phyloP scores from a whole-genome alignment of 2,113 vertebrate genomes.

The Varanus salvator region DNA sequence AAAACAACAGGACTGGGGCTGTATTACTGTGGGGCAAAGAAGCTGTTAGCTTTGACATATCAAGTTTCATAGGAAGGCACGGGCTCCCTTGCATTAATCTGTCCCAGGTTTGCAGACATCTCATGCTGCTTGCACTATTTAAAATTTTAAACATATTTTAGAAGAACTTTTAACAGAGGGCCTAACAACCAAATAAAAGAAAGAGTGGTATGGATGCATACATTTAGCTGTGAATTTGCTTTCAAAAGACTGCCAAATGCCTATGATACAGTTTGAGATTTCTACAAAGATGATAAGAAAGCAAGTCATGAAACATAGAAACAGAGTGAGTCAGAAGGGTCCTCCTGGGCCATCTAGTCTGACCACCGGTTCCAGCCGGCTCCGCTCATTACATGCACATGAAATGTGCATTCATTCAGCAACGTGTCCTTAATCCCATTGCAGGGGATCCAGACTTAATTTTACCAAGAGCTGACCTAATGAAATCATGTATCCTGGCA shows the following conservation, averaged over 20 bases:
- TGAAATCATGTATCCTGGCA: no score
- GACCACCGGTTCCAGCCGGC: no score
- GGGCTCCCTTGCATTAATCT: constrained; percentile 69
- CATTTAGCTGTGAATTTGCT: constrained; percentile 39
- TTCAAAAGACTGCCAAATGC: constrained; percentile 34
- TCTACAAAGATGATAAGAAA: constrained; percentile 4
- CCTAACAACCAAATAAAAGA: constrained; percentile 40
- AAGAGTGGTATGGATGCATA: constrained; percentile 10
- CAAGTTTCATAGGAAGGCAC: constrained; percentile 69
- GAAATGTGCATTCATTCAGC: background rate
- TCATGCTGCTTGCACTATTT: constrained; percentile 57
- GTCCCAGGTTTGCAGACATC: constrained; percentile 55
- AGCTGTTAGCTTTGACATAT: constrained; percentile 72
- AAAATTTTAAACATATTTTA: constrained; percentile 25
- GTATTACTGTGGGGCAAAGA: constrained; percentile 68
- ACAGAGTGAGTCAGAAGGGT: no score
- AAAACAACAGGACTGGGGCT: constrained; percentile 67
- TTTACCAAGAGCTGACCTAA: no score
- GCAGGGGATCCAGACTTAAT: background rate
- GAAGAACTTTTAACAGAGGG: constrained; percentile 57
- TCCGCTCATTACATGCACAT: no score
- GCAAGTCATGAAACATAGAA: background rate
- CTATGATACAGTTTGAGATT: constrained; percentile 39
- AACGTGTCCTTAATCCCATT: background rate
- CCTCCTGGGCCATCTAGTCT: no score